A percentile compares a stretch with the other conserved stretches of the same genome.
These are phyloP conservation scores for Acheta domesticus DNA, from an alignment of 2,888 invertebrate species.

Conservation along the genomic window DNA sequence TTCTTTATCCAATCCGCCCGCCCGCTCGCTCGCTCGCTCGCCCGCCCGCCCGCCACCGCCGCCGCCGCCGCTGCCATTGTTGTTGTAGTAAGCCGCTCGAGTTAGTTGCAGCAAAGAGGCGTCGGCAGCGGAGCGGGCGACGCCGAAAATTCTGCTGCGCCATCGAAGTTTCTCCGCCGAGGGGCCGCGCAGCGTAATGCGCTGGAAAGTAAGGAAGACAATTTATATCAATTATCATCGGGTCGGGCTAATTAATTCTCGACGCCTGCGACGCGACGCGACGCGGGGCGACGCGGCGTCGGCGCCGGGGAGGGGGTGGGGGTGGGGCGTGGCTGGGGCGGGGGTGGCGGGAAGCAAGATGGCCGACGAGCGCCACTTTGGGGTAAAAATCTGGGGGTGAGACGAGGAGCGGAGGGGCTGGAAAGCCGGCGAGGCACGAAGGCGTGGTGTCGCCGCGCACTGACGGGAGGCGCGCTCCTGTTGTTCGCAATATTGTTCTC, in stretches of 20 bases:
- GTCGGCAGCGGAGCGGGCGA: not conserved
- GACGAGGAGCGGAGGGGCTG: too few species aligned
- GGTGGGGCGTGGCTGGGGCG: too few species aligned
- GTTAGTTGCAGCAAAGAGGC: slow-evolving; percentile 3
- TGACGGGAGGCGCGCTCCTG: too few species aligned
- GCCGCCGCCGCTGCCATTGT: slow-evolving; percentile 7
- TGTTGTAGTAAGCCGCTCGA: slow-evolving; percentile 11
- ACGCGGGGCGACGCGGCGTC: not conserved
- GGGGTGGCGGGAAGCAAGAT: slow-evolving; percentile 5
- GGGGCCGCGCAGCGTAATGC: slow-evolving; percentile 39
- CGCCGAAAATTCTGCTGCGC: not conserved
- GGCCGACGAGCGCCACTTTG: not conserved
- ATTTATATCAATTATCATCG: slow-evolving; percentile 47
- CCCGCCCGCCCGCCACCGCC: not conserved
- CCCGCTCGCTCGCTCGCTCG: not conserved
- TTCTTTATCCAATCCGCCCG: slow-evolving; percentile 7
- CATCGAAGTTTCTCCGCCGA: slow-evolving; percentile 18
- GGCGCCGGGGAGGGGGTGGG: not conserved
- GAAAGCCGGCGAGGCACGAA: too few species aligned
- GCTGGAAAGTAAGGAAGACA: slow-evolving; percentile 44
- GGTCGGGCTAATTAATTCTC: slow-evolving; percentile 43
- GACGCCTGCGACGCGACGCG: slow-evolving; percentile 22
- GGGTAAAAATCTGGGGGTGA: not conserved
- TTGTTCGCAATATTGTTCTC: too few species aligned
- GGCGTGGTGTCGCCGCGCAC: too few species aligned